Conservation (phyloP, 2,888 invertebrate genomes). For the Trachelus stipa region DNA sequence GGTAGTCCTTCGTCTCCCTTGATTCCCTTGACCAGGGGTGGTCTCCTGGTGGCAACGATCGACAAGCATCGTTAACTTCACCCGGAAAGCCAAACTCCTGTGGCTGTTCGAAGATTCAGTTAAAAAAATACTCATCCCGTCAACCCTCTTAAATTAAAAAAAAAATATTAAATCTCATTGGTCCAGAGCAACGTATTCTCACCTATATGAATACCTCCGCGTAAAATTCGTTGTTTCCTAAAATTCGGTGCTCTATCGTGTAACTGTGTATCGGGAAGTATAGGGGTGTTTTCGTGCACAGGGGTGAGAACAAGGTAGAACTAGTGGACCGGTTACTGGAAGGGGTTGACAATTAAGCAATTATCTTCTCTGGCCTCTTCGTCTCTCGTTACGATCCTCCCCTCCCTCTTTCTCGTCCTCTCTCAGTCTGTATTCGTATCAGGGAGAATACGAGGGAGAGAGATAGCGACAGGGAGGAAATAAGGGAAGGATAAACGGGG, state of each 20-base stretch:
- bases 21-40: constrained; percentile 8
- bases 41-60: constrained; percentile 6
- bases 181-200: background rate
- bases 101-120: background rate
- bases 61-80: constrained; percentile 5
- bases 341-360: constrained; percentile 44
- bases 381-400: constrained; percentile 16
- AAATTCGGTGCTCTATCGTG: background rate
- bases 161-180: background rate
- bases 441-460: constrained; percentile 6
- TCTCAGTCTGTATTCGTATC: background rate
- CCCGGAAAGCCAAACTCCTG: background rate
- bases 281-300: constrained; percentile 9
- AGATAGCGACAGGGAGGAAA: background rate
- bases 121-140: background rate
- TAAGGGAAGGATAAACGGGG: constrained; percentile 6
- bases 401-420: constrained; percentile 16
- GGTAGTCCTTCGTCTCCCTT: constrained; percentile 8
- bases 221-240: background rate
- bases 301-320: constrained; percentile 19
- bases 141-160: background rate
- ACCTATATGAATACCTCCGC: background rate
- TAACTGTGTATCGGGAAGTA: background rate
- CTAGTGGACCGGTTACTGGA: constrained; percentile 33
- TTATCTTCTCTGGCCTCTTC: constrained; percentile 40